Base-by-base conservation (phyloP, 2,113 vertebrate genomes). In the Ivindomyrus marchei region DNA sequence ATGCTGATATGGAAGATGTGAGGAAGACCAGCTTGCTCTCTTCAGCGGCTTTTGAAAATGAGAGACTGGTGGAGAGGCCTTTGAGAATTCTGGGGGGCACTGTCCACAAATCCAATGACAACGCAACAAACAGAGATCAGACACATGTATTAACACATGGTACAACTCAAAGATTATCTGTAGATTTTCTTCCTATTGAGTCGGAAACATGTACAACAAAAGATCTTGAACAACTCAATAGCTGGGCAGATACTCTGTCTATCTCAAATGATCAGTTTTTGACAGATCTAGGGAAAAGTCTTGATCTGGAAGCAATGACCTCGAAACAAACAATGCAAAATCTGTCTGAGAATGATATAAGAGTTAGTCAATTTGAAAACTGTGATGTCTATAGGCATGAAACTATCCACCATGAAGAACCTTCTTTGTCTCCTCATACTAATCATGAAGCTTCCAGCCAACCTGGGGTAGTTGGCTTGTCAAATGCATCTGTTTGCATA, bases 81-180 rank as follows among this genome's bases (percentile, higher is more conserved):
- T 92, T 94, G 52, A 93, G 95, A 24, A 95, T 95, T 85, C 77
- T 95, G 42, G 96, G 95, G 89, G 94, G 96, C 62, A 91, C 94
- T 13, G 85, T 92, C 1, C 89, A 88, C 8, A 92, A 92, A 6
- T 50, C 88, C 92, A 24, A 74, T 85, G 39, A 49, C n/a, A 83
- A 93, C 4, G 66, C 92, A 27, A 39, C 45, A 56, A 85, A 27
- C 89, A 86, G 92, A 53, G 70, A 89, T 13, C 24, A 91, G 85
- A 56, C 90, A 19, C 39, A 85, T 17, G 31, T 83, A 31, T 9
- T 74, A 62, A 42, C 21, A 45, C 6, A 31, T 53, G 31, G 52
- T 27, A 85, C 9, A 56, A 21, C 31, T 42, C 36, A 56, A 58
- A 9, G 77, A 77, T 85, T 83, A 77, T 27, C 77, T 46, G 13